Evolutionary conservation across 2,797 vertebrate species (phyloP).

Genomic region (Nothura maculosa): DNA sequence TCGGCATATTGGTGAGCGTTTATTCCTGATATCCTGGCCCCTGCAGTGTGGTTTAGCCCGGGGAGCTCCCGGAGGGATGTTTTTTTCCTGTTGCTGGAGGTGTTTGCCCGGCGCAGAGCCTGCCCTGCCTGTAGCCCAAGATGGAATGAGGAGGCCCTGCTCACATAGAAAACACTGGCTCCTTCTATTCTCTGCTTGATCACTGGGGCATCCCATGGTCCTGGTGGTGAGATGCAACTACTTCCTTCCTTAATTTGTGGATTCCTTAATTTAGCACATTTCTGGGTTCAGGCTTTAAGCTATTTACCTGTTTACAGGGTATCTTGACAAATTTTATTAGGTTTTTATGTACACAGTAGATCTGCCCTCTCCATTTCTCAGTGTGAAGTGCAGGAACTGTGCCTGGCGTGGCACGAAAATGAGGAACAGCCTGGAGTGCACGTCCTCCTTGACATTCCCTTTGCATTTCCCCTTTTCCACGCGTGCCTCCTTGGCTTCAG

Average conservation of each 20-base stretch:
- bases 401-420: background rate
- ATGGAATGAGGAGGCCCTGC: background rate
- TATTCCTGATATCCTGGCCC: background rate
- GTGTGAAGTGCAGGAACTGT: background rate
- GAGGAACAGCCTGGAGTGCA: background rate
- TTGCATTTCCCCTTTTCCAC: background rate
- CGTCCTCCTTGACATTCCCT: background rate
- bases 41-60: background rate
- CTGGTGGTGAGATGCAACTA: accelerated
- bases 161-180: background rate
- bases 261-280: background rate
- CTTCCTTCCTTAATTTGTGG: background rate
- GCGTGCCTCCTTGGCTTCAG: background rate
- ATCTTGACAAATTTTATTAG: background rate
- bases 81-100: background rate
- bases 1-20: background rate
- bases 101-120: background rate
- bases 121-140: background rate
- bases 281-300: constrained; percentile 23
- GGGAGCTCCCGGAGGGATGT: background rate
- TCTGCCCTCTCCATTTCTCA: background rate
- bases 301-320: constrained; percentile 25
- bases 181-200: background rate
- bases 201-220: background rate
- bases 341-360: background rate